Percentiles rank a stretch among this genome's conserved stretches.
phyloP scores from a whole-genome alignment of 2,113 vertebrate genomes.

The Dipodomys merriami region DNA sequence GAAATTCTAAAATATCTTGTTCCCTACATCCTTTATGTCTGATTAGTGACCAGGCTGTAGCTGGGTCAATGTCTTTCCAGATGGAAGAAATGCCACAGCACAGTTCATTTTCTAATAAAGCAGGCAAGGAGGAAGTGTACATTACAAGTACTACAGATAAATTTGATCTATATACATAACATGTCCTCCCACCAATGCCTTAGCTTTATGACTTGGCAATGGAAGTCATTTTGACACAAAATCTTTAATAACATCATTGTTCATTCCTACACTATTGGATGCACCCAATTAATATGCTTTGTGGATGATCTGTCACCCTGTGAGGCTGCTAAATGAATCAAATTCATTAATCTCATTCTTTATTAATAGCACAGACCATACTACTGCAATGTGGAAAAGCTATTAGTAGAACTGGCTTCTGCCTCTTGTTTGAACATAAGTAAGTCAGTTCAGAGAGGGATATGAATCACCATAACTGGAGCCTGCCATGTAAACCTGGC shows the following conservation, averaged over 20 bases:
- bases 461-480: slow-evolving; percentile 74
- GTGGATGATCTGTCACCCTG: slow-evolving; percentile 63
- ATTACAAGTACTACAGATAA: slow-evolving; percentile 51
- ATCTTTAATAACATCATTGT: slow-evolving; percentile 73
- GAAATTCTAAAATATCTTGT: not conserved
- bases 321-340: slow-evolving; percentile 78
- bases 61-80: slow-evolving; percentile 14
- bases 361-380: slow-evolving; percentile 74
- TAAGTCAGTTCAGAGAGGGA: slow-evolving; percentile 60
- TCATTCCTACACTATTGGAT: slow-evolving; percentile 61
- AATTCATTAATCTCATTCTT: slow-evolving; percentile 76
- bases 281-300: slow-evolving; percentile 76
- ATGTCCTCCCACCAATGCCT: slow-evolving; percentile 39
- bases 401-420: slow-evolving; percentile 65
- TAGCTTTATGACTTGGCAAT: slow-evolving; percentile 60
- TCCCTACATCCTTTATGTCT: not conserved
- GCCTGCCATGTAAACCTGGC: slow-evolving; percentile 22
- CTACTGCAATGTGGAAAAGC: slow-evolving; percentile 67
- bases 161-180: slow-evolving; percentile 68
- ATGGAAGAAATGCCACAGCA: slow-evolving; percentile 67
- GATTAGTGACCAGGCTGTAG: not conserved
- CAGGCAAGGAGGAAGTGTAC: slow-evolving; percentile 51
- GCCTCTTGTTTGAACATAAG: slow-evolving; percentile 69
- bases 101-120: slow-evolving; percentile 63
- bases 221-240: slow-evolving; percentile 75